phyloP scores from a whole-genome alignment of 2,797 vertebrate genomes.

The Enteromius paludinosus region DNA sequence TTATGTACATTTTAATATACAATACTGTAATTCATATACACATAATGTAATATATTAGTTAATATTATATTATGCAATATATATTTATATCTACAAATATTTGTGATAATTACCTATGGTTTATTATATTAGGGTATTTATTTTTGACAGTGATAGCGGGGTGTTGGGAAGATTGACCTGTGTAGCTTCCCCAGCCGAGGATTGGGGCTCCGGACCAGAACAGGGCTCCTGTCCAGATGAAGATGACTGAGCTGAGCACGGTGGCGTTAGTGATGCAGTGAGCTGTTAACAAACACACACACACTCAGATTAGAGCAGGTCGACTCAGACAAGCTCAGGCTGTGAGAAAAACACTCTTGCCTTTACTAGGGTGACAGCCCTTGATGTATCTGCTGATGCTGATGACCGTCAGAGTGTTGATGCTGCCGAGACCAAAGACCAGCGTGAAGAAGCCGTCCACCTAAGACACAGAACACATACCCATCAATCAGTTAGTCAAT shows the following conservation, averaged over 20 bases:
- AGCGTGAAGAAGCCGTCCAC: slow-evolving; percentile 89
- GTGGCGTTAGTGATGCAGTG: slow-evolving; percentile 82
- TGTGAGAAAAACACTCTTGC: slow-evolving; percentile 64
- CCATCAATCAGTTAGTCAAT: neutral
- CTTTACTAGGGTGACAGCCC: slow-evolving; percentile 84
- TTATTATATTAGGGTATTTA: too few species aligned
- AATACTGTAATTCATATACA: too few species aligned
- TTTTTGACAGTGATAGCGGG: too few species aligned
- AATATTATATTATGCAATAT: too few species aligned
- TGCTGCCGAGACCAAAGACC: slow-evolving; percentile 88
- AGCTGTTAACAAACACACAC: slow-evolving; percentile 72
- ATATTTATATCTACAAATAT: too few species aligned
- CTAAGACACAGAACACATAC: slow-evolving; percentile 68
- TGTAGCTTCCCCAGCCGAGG: slow-evolving; percentile 92
- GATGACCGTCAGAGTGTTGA: slow-evolving; percentile 91
- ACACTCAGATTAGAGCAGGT: neutral
- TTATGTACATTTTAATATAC: too few species aligned
- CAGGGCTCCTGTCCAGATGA: slow-evolving; percentile 85
- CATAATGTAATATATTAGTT: too few species aligned
- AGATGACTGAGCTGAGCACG: slow-evolving; percentile 79
- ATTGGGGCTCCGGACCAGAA: slow-evolving; percentile 90
- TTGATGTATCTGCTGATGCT: slow-evolving; percentile 89
- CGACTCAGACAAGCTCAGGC: neutral
- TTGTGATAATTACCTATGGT: too few species aligned
- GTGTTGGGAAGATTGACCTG: slow-evolving; percentile 73